Percentiles rank a stretch among this genome's conserved stretches.
Evolutionary conservation across 2,113 vertebrate genomes (phyloP).

Genomic region (Nettapus auritus): DNA sequence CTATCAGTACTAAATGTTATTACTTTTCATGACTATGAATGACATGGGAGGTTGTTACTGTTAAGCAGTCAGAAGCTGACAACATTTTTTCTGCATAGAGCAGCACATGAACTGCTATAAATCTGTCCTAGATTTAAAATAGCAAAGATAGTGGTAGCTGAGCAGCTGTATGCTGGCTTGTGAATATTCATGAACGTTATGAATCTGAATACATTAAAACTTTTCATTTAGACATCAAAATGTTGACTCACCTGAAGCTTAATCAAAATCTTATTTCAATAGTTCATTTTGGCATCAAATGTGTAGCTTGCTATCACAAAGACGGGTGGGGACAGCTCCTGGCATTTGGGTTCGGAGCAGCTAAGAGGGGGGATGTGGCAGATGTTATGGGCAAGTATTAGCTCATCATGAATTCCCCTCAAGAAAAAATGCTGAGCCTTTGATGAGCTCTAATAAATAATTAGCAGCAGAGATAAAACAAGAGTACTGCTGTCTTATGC

Average conservation of each 20-base stretch:
- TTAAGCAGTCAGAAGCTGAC: not conserved
- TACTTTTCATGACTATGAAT: not conserved
- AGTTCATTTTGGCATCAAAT: not conserved
- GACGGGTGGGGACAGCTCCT: not conserved
- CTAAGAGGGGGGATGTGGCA: not conserved
- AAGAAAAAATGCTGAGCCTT: not conserved
- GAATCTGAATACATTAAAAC: not conserved
- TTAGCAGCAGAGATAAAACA: not conserved
- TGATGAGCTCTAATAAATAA: slow-evolving; percentile 28
- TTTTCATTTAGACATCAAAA: slow-evolving; percentile 5
- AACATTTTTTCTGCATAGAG: not conserved
- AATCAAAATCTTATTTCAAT: slow-evolving; percentile 12
- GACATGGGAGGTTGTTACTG: not conserved
- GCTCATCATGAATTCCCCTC: not conserved
- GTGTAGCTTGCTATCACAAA: not conserved
- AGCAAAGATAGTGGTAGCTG: not conserved
- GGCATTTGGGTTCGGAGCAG: not conserved
- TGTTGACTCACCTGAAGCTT: slow-evolving; percentile 18
- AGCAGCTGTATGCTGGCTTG: not conserved
- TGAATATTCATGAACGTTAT: not conserved
- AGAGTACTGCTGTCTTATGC: not conserved
- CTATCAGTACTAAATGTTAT: not conserved
- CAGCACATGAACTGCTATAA: not conserved
- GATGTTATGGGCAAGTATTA: not conserved
- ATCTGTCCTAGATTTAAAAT: not conserved